phyloP scores from a whole-genome alignment of 2,888 invertebrate species.

The Eulithis prunata region DNA sequence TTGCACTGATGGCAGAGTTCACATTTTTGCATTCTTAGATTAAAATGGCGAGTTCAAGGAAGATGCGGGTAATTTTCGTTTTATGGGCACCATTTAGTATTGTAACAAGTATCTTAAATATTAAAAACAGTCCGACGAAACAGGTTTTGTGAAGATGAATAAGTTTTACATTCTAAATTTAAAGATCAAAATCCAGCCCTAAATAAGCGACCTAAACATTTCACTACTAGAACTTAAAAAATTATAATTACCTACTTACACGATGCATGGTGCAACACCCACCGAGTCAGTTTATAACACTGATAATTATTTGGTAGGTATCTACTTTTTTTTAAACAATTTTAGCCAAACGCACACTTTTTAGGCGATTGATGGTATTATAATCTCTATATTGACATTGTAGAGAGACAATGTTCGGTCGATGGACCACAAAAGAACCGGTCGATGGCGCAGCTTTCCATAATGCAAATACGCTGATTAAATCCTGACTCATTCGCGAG shows the following conservation, averaged over 20 bases:
- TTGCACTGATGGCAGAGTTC: slow-evolving; percentile 1
- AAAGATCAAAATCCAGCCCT: neutral
- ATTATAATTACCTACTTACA: no score
- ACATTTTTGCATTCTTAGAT: slow-evolving; percentile 9
- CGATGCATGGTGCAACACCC: no score
- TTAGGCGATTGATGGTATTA: no score
- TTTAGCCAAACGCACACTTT: no score
- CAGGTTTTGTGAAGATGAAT: neutral
- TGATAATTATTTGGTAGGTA: no score
- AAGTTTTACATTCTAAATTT: neutral
- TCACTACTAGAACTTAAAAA: no score
- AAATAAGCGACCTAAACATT: no score
- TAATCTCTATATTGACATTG: no score
- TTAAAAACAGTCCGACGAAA: neutral
- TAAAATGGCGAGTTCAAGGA: slow-evolving; percentile 9
- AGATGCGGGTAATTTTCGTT: slow-evolving; percentile 3
- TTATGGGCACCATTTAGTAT: neutral
- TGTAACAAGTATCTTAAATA: neutral
- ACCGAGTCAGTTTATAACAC: no score
- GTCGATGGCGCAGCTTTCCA: slow-evolving; percentile 41
- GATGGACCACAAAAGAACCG: slow-evolving; percentile 33
- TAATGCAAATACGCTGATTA: slow-evolving; percentile 62
- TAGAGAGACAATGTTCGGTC: slow-evolving; percentile 20
- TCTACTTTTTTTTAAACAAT: no score
- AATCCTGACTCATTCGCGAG: slow-evolving; percentile 45